Percentiles rank a stretch among this genome's conserved stretches.
These are phyloP conservation scores for Nematopogon swammerdamellus DNA, from an alignment of 2,888 invertebrate species.

Conservation along the genomic window DNA sequence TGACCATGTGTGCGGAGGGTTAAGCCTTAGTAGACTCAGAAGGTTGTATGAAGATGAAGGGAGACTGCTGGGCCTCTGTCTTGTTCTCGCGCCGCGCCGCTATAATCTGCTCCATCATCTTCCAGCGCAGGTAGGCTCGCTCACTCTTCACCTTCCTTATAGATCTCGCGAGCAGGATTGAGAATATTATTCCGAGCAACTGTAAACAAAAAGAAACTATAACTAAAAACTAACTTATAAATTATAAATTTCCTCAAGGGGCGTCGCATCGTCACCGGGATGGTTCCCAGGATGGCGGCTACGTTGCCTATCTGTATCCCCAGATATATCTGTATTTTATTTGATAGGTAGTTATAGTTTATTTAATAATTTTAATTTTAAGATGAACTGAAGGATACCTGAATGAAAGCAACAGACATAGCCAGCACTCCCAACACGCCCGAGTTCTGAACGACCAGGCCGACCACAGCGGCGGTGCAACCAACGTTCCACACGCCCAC, in stretches of 20 bases:
- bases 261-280: no score
- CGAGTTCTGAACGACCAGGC: conserved; percentile 31
- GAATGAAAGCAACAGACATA: conserved; percentile 44
- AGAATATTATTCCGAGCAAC: conserved; percentile 83
- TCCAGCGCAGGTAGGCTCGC: conserved; percentile 63
- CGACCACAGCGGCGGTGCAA: conserved; percentile 29
- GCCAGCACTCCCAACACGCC: conserved; percentile 40
- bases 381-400: no score
- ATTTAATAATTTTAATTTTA: no score
- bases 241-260: no score
- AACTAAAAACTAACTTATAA: no score
- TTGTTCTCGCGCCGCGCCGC: conserved; percentile 23
- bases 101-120: conserved; percentile 56
- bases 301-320: no score
- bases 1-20: no score
- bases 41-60: conserved; percentile 22
- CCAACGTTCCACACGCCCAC: conserved; percentile 21
- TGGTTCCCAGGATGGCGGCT: no score
- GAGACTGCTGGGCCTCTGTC: conserved; percentile 16
- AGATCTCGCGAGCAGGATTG: conserved; percentile 80
- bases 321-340: no score
- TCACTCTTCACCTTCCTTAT: conserved; percentile 75
- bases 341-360: no score
- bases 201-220: no score
- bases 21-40: conserved; percentile 5